These are phyloP conservation scores for Ptychochromis oligacanthus DNA, from an alignment of 2,113 vertebrate genomes.

Conservation along the genomic window DNA sequence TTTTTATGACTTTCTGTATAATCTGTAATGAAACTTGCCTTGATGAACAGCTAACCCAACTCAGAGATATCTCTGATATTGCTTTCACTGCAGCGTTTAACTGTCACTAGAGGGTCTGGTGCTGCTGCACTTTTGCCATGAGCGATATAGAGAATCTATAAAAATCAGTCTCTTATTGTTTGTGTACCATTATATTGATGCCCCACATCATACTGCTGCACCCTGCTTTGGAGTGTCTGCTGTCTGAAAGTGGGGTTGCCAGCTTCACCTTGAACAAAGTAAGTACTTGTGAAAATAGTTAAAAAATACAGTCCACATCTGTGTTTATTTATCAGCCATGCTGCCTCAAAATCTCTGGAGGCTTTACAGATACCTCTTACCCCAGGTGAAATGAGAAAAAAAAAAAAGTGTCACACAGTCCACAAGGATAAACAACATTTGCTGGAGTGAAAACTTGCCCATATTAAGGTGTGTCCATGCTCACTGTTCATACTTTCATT, in stretches of 20 bases:
- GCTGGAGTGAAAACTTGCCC: not conserved
- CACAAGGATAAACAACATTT: not conserved
- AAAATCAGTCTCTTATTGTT: not conserved
- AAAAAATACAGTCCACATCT: not conserved
- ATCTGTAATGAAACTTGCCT: not conserved
- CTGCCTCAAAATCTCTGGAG: not conserved
- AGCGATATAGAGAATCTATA: not conserved
- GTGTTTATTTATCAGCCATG: not conserved
- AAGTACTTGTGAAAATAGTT: not conserved
- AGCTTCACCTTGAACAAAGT: not conserved
- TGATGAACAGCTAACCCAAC: fast-evolving
- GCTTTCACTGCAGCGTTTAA: not conserved
- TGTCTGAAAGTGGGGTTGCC: not conserved
- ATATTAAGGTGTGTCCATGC: not conserved
- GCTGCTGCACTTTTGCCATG: not conserved
- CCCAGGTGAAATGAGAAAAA: not conserved
- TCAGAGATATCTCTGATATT: not conserved
- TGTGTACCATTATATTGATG: not conserved
- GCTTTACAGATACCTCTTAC: not conserved
- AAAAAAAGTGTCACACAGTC: not conserved
- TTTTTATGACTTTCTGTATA: not conserved
- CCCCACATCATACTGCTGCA: not conserved
- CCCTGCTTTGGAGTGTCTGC: not conserved
- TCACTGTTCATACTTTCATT: not conserved
- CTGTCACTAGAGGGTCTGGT: not conserved